Conservation (phyloP, 2,888 invertebrate genomes). For the Aelia acuminata region DNA sequence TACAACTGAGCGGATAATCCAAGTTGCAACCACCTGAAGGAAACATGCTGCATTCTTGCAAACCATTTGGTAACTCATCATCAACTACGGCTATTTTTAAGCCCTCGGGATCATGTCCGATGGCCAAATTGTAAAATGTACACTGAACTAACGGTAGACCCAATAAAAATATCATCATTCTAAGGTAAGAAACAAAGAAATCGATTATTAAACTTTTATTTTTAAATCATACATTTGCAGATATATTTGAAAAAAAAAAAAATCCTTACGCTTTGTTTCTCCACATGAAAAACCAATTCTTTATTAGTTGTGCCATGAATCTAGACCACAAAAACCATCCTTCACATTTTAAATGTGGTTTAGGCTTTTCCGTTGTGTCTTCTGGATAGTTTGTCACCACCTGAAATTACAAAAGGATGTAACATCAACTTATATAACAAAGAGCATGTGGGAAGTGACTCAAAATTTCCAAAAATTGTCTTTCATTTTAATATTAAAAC, state of each 20-base stretch:
- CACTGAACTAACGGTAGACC: conserved; percentile 71
- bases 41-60: conserved; percentile 64
- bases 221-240: neutral
- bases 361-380: conserved; percentile 54
- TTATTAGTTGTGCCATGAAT: conserved; percentile 67
- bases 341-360: conserved; percentile 62
- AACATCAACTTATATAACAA: neutral
- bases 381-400: conserved; percentile 62
- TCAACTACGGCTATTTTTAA: conserved; percentile 71
- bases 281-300: conserved; percentile 67
- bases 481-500: neutral
- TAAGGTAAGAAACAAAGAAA: conserved; percentile 63
- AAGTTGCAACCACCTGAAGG: conserved; percentile 64
- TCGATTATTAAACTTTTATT: neutral
- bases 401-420: conserved; percentile 54
- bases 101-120: conserved; percentile 69
- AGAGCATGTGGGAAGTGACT: neutral
- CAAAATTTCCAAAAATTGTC: neutral
- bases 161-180: conserved; percentile 71
- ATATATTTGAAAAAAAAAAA: neutral
- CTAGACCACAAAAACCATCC: conserved; percentile 64
- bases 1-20: conserved; percentile 65
- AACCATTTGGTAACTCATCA: conserved; percentile 68
- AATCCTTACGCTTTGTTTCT: conserved; percentile 67
- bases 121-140: conserved; percentile 71